A percentile compares a stretch with the other conserved stretches of the same genome.
These are phyloP conservation scores for Drosophila rhopaloa DNA, from an alignment of 1,140 invertebrate species.

Conservation along the genomic window DNA sequence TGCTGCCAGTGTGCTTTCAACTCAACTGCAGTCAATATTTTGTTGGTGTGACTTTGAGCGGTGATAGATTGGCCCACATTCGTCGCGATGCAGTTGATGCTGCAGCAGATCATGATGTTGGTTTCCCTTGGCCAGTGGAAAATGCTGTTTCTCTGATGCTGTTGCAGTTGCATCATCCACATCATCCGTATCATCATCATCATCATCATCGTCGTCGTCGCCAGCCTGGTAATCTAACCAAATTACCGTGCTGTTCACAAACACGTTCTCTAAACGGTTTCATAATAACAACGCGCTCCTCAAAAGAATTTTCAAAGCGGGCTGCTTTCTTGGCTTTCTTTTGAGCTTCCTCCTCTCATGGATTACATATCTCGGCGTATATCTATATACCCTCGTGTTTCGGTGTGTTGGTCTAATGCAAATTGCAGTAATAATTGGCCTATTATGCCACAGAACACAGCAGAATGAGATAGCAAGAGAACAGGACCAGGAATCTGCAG, in stretches of 20 bases:
- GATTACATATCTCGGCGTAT: conserved; percentile 41
- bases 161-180: conserved; percentile 47
- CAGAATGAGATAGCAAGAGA: conserved; percentile 2
- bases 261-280: conserved; percentile 83
- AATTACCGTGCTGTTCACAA: conserved; percentile 83
- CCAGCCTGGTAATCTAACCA: conserved; percentile 78
- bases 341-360: conserved; percentile 66
- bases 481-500: conserved; percentile 21
- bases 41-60: conserved; percentile 62
- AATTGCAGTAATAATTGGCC: conserved; percentile 83
- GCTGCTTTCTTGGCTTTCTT: conserved; percentile 19
- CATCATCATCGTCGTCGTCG: conserved; percentile 41
- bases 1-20: conserved; percentile 3
- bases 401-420: conserved; percentile 72
- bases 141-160: conserved; percentile 29
- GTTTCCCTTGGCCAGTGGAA: conserved; percentile 23
- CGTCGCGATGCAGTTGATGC: conserved; percentile 41
- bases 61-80: conserved; percentile 83
- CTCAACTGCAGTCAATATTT: conserved; percentile 36
- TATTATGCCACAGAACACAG: conserved; percentile 71
- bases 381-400: conserved; percentile 20
- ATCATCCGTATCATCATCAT: conserved; percentile 41
- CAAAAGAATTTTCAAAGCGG: conserved; percentile 64
- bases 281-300: conserved; percentile 77
- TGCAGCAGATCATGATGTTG: conserved; percentile 1